These are phyloP conservation scores for Myoxocephalus aenaeus DNA, from an alignment of 2,797 vertebrate species.

Conservation along the genomic window DNA sequence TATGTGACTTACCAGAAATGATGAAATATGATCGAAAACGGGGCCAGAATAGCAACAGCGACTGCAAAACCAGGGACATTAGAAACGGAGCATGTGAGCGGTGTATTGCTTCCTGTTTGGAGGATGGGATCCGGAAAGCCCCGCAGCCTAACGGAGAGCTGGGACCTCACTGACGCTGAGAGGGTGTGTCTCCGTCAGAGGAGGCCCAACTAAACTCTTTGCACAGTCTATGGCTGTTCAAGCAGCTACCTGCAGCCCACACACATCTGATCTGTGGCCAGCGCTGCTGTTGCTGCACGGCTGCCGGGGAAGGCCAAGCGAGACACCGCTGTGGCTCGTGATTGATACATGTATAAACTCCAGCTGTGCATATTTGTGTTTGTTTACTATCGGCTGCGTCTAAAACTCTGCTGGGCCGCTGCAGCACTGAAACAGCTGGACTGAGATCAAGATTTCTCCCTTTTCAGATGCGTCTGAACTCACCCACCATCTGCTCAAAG, in stretches of 20 bases:
- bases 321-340: neutral
- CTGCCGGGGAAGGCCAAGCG: neutral
- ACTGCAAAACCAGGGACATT: conserved; percentile 15
- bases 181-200: conserved; percentile 43
- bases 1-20: neutral
- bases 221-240: conserved; percentile 64
- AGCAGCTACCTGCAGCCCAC: conserved; percentile 55
- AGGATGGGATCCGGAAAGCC: conserved; percentile 44
- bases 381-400: conserved; percentile 42
- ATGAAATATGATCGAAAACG: neutral
- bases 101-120: conserved; percentile 43
- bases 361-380: conserved; percentile 39
- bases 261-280: conserved; percentile 30
- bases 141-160: conserved; percentile 17
- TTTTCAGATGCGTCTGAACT: conserved; percentile 39
- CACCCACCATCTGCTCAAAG: conserved; percentile 66
- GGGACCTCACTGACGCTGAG: conserved; percentile 34
- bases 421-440: conserved; percentile 57
- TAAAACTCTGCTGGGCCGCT: conserved; percentile 22
- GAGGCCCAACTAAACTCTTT: conserved; percentile 36
- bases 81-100: conserved; percentile 13
- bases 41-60: neutral
- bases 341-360: conserved; percentile 14
- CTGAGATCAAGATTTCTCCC: conserved; percentile 49
- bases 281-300: neutral